Conservation (phyloP, 2,797 vertebrate species). For the Columba guinea region DNA sequence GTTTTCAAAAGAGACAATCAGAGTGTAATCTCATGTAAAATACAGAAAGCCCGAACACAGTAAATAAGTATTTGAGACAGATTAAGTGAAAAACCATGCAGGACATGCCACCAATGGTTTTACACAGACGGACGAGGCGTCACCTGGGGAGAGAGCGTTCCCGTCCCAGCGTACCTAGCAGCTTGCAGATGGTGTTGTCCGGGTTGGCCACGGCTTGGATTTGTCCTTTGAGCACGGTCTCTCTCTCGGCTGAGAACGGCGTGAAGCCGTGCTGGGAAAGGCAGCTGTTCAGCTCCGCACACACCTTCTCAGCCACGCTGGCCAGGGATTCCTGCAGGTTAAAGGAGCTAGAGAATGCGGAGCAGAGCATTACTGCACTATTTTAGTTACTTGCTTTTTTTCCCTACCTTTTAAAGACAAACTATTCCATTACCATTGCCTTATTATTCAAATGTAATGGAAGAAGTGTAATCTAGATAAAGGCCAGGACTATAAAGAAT, state of each 20-base stretch:
- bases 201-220: constrained; percentile 82
- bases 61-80: not conserved
- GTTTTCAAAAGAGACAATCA: not conserved
- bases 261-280: constrained; percentile 85
- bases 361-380: not conserved
- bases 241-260: constrained; percentile 78
- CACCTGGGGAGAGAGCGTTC: not conserved
- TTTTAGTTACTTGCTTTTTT: not conserved
- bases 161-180: constrained; percentile 83
- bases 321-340: constrained; percentile 82
- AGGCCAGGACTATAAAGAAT: not conserved
- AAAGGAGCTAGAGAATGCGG: constrained; percentile 79
- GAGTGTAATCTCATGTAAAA: fast-evolving
- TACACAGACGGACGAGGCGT: not conserved
- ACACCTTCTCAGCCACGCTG: constrained; percentile 86
- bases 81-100: not conserved
- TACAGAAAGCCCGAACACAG: not conserved
- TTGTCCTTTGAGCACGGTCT: constrained; percentile 86
- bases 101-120: not conserved
- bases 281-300: constrained; percentile 85
- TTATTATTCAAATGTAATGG: not conserved
- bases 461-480: not conserved
- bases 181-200: constrained; percentile 86
- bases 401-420: not conserved
- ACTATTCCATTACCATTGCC: not conserved